Base-by-base conservation (phyloP, 2,797 vertebrate genomes). In the Pantherophis alleghaniensis region DNA sequence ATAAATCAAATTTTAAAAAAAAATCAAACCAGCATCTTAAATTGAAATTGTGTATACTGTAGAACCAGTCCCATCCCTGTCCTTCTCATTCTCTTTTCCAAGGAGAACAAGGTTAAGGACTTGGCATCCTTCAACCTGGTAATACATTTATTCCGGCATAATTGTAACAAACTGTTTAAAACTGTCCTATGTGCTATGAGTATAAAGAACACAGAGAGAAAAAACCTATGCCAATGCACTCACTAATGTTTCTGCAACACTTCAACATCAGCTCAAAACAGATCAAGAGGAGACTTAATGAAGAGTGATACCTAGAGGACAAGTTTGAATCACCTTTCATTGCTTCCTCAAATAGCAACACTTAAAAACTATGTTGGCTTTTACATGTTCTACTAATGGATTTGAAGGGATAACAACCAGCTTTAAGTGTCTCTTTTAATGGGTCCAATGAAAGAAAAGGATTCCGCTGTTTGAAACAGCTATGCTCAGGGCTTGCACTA, bases 261-360 rank as follows among this genome's bases (percentile, higher is more conserved):
- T 56, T 83, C 69, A 89, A 28, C 69, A 79, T 59, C 63, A 92
- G 24, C 66, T 61, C n/a, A 92, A 86, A 92, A 56, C 47, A 86
- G 59, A 63, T 61, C 20, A 18, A 92, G 47, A 60, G 12, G 12
- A 12, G 88, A 13, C 20, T 90, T 86, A 66, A 28, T 26, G 37
- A 92, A 86, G n/a, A 66, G 26, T 86, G 42, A 63, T 42, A 26
- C 26, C 86, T 42, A 47, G 59, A 90, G 74, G 47, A 90, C n/a
- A 92, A 66, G 47, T 47, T 90, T 37, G 88, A 56, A 63, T 90
- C 42, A 83, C 14, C 57, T 92, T 74, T 88, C 61, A 69, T 57
- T 56, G 56, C 55, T 79, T 74, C 16, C 47, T 59, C 24, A 24
- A 79, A 79, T 47, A 47, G 55, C 55, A 88, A 56, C 42, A 79